phyloP scores from a whole-genome alignment of 2,888 invertebrate genomes.

The Coelopa pilipes region DNA sequence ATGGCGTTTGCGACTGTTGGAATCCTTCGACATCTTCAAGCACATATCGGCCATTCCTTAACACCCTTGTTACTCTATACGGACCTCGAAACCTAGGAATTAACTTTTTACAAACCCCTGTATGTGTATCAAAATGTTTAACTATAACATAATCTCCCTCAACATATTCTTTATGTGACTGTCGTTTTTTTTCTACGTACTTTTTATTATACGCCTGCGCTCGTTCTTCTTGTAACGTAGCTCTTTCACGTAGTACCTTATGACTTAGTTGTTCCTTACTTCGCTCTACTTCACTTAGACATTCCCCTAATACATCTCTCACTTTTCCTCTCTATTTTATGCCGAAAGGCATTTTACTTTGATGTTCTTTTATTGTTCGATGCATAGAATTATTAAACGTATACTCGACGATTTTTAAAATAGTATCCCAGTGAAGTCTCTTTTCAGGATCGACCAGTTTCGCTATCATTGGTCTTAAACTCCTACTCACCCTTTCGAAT shows the following conservation, averaged over 20 bases:
- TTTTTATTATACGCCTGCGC: slow-evolving; percentile 35
- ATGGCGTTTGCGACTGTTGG: slow-evolving; percentile 35
- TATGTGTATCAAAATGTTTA: slow-evolving; percentile 36
- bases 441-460: slow-evolving; percentile 36
- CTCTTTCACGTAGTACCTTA: not conserved
- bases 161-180: slow-evolving; percentile 15
- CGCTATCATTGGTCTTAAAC: slow-evolving; percentile 43
- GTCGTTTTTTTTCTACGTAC: slow-evolving; percentile 33
- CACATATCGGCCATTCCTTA: slow-evolving; percentile 38
- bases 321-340: slow-evolving; percentile 38
- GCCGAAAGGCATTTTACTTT: slow-evolving; percentile 44
- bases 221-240: slow-evolving; percentile 3
- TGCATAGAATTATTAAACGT: slow-evolving; percentile 26
- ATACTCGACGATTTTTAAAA: slow-evolving; percentile 37
- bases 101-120: slow-evolving; percentile 32
- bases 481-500: slow-evolving; percentile 38
- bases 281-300: slow-evolving; percentile 19
- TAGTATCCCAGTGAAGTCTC: slow-evolving; percentile 37
- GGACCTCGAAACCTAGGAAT: slow-evolving; percentile 38
- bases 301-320: slow-evolving; percentile 38
- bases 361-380: slow-evolving; percentile 35
- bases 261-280: slow-evolving; percentile 6
- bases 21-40: slow-evolving; percentile 38
- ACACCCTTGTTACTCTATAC: slow-evolving; percentile 31
- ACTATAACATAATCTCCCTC: slow-evolving; percentile 36